Evolutionary conservation across 2,113 vertebrate genomes (phyloP).

Genomic region (Isurus oxyrinchus): DNA sequence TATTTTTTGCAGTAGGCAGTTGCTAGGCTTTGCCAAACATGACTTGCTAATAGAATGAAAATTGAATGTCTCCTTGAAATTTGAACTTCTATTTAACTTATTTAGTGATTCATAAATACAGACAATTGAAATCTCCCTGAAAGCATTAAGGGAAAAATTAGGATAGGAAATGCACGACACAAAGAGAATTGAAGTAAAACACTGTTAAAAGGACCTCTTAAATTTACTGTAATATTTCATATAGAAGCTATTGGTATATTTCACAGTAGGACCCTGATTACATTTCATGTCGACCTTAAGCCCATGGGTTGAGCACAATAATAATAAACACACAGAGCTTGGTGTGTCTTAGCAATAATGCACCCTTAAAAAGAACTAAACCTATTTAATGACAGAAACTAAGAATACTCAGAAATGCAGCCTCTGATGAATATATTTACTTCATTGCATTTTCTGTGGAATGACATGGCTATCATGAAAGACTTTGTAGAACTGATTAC

Average conservation of each 20-base stretch:
- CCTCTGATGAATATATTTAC: neutral
- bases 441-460: neutral
- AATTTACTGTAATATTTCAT: neutral
- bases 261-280: constrained; percentile 18
- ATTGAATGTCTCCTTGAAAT: constrained; percentile 38
- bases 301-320: neutral
- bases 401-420: neutral
- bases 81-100: constrained; percentile 38
- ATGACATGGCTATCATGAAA: neutral
- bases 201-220: constrained; percentile 17
- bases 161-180: constrained; percentile 15
- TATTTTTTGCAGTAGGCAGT: constrained; percentile 37
- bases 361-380: neutral
- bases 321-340: neutral
- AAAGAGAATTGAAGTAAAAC: constrained; percentile 10
- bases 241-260: constrained; percentile 9
- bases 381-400: neutral
- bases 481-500: neutral
- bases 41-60: constrained; percentile 38
- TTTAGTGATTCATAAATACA: constrained; percentile 37
- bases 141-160: constrained; percentile 37
- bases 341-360: neutral
- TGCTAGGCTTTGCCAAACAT: constrained; percentile 33
- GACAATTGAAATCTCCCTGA: constrained; percentile 38
- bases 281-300: constrained; percentile 18